Evolutionary conservation across 2,113 vertebrate species (phyloP), one percentile per base, ranked within the genome.

Genomic region (Callocephalon fimbriatum): DNA sequence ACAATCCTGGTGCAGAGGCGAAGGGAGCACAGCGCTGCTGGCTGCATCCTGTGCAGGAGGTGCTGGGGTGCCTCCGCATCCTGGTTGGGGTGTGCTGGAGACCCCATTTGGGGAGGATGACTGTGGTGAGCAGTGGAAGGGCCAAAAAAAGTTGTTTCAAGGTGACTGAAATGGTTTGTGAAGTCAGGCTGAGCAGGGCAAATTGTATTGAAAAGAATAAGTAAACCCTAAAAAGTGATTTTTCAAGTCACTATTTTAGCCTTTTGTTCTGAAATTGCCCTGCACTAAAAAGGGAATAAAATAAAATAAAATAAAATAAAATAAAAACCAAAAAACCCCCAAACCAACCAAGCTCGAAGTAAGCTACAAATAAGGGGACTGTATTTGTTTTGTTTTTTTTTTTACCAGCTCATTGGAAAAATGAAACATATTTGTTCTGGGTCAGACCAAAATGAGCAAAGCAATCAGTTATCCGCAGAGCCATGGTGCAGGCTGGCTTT

Each of bases 401-500:
- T 96, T 94, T 93, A 95, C 84, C 95, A 95, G 84, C 90, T 96
- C 84, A 85, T 94, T 96, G 93, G 93, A 97, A 97, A 97, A 96
- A 96, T 94, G 95, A 97, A 95, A 93, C 80, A 65, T 96, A 96
- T 95, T 96, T 96, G 95, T 96, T 96, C 95, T 96, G 90, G 95
- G 92, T 94, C 91, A 97, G 90, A 90, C 95, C 62, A 75, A 95
- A 96, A 95, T 85, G 95, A 96, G 95, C 95, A 94, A 79, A 91
- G 93, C 91, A 96, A 96, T 96, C 95, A 89, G 95, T 97, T 96
- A 95, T 94, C 95, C 27, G 7, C 96, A 91, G 91, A 88, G 63
- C 79, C 63, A 71, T 3, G 1, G 79, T 62, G 82, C 79, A 86
- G 95, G 79, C 86, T 94, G 79, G 59, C 83, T 90, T 74, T 86